Conservation (phyloP, 1,140 invertebrate species). For the Micrasema minimum region DNA sequence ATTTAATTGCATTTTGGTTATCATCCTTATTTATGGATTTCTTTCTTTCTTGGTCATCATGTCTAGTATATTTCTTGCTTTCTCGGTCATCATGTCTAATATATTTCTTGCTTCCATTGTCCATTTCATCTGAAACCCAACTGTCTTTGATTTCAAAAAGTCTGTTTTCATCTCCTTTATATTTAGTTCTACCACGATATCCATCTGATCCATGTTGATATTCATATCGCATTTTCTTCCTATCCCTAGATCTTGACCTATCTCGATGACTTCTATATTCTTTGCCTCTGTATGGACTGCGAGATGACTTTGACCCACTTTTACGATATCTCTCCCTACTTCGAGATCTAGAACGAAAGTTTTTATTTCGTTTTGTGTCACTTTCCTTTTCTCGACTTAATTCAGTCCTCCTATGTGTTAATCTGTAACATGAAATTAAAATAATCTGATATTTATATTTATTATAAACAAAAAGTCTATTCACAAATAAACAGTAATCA, state of each 20-base stretch:
- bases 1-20: neutral
- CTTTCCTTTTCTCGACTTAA: neutral
- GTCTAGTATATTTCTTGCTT: too few relatives aligned
- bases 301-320: neutral
- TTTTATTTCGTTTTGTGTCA: neutral
- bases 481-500: too few relatives aligned
- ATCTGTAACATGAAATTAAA: too few relatives aligned
- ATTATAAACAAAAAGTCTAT: too few relatives aligned
- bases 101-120: too few relatives aligned
- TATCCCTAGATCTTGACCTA: slow-evolving; percentile 3
- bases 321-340: slow-evolving; percentile 1
- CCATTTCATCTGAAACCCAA: too few relatives aligned
- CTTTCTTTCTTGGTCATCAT: neutral
- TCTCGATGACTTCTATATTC: slow-evolving; percentile 5
- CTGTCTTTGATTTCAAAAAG: too few relatives aligned
- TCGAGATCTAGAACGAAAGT: slow-evolving; percentile 8
- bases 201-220: neutral
- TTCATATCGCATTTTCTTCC: neutral
- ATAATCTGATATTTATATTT: too few relatives aligned
- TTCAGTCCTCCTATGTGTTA: neutral
- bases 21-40: neutral
- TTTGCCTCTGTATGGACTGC: neutral
- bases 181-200: neutral
- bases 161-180: slow-evolving; percentile 3
- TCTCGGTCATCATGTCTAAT: too few relatives aligned